phyloP scores from a whole-genome alignment of 1,140 invertebrate genomes.

The Elymnias hypermnestra region DNA sequence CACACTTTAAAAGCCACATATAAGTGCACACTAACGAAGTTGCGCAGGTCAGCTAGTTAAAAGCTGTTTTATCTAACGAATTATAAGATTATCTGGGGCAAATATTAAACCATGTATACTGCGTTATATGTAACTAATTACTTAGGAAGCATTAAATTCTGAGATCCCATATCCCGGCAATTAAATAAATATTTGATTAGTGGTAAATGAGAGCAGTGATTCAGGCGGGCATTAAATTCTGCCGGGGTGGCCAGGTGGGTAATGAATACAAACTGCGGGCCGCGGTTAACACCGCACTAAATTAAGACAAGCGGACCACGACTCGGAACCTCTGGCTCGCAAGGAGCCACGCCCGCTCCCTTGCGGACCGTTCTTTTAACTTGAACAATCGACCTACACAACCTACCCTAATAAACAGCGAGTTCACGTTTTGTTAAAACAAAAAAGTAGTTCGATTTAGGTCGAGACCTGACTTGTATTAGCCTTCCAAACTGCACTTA shows the following conservation, averaged over 20 bases:
- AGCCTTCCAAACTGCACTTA: background rate
- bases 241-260: constrained; percentile 47
- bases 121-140: constrained; percentile 6
- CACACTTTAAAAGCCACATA: too few relatives aligned
- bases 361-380: constrained; percentile 32
- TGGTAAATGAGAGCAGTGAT: constrained; percentile 49
- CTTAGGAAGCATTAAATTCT: constrained; percentile 9
- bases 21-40: too few relatives aligned
- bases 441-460: background rate
- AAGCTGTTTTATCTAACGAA: too few relatives aligned
- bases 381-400: constrained; percentile 34
- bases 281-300: constrained; percentile 58
- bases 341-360: constrained; percentile 29
- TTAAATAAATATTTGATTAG: constrained; percentile 55
- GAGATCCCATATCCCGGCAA: constrained; percentile 17
- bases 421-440: constrained; percentile 17
- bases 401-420: constrained; percentile 36
- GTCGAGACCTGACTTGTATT: constrained; percentile 1
- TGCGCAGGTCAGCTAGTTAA: too few relatives aligned
- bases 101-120: background rate
- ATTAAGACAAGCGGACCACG: constrained; percentile 51
- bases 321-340: constrained; percentile 40
- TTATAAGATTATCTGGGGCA: too few relatives aligned
- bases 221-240: constrained; percentile 52
- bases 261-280: constrained; percentile 68